Evolutionary conservation across 1,140 invertebrate genomes (phyloP).

Genomic region (Homarus americanus): DNA sequence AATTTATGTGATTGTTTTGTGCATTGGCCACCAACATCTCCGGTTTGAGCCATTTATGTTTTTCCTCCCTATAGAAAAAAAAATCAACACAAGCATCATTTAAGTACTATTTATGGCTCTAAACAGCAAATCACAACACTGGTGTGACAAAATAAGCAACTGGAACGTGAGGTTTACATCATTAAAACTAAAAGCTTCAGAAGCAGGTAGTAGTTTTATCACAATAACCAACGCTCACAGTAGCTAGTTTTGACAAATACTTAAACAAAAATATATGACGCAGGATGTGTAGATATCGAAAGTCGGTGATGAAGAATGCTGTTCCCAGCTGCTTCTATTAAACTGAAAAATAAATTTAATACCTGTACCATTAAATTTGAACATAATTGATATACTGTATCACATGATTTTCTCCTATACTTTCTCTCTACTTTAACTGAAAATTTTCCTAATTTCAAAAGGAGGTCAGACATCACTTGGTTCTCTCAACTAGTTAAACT

Average conservation of each 20-base stretch:
- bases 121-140: conserved; percentile 43
- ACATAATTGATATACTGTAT: too few relatives aligned
- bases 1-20: conserved; percentile 5
- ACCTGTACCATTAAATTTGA: background rate
- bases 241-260: conserved; percentile 5
- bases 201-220: background rate
- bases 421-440: too few relatives aligned
- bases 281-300: background rate
- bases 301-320: background rate
- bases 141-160: conserved; percentile 32
- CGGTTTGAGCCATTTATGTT: background rate
- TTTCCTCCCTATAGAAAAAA: background rate
- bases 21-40: background rate
- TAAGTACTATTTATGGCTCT: conserved; percentile 41
- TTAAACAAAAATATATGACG: background rate
- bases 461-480: too few relatives aligned
- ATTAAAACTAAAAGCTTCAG: background rate
- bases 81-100: conserved; percentile 25
- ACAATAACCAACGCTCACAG: background rate
- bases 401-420: too few relatives aligned
- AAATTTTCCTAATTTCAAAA: too few relatives aligned
- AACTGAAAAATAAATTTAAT: background rate
- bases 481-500: too few relatives aligned
- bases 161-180: background rate
- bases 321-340: background rate